phyloP scores from a whole-genome alignment of 2,888 invertebrate species.

The Mesorhabditis sp. region DNA sequence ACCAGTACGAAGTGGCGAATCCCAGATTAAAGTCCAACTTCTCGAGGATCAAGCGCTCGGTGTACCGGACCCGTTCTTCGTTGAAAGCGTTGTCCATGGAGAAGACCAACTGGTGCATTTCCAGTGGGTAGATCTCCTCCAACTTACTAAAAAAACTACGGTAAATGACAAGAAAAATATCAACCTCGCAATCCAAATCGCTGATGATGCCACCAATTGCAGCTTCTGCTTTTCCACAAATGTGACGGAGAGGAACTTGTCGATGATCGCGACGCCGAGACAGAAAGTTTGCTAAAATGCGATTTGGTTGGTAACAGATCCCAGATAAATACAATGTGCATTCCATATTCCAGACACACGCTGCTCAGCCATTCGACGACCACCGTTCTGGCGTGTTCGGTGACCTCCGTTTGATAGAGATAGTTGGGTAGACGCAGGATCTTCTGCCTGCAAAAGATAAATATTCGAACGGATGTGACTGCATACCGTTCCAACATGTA shows the following conservation, averaged over 20 bases:
- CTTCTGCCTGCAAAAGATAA: not conserved
- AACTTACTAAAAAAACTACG: not conserved
- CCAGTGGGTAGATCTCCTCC: conserved; percentile 1
- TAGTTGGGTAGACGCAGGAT: not conserved
- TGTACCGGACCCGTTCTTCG: not conserved
- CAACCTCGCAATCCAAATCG: not conserved
- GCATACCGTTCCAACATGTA: not conserved
- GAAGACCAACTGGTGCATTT: not conserved
- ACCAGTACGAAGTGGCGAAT: not conserved
- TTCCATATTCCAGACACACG: not conserved
- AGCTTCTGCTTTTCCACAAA: not conserved
- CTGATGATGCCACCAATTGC: not conserved
- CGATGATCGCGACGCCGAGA: not conserved
- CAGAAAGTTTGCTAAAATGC: not conserved
- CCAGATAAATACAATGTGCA: not conserved
- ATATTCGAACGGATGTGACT: not conserved
- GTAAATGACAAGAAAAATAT: not conserved
- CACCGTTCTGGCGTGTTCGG: not conserved
- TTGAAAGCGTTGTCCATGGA: not conserved
- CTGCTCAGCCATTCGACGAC: conserved; percentile 1
- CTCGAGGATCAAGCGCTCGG: not conserved
- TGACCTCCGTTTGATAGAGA: conserved; percentile 4
- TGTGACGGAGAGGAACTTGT: not conserved
- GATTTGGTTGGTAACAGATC: no score
- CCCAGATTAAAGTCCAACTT: not conserved